Percentiles rank a stretch among this genome's conserved stretches.
Conservation (phyloP, 2,888 invertebrate genomes). For the Noctuana brunneofusca region DNA sequence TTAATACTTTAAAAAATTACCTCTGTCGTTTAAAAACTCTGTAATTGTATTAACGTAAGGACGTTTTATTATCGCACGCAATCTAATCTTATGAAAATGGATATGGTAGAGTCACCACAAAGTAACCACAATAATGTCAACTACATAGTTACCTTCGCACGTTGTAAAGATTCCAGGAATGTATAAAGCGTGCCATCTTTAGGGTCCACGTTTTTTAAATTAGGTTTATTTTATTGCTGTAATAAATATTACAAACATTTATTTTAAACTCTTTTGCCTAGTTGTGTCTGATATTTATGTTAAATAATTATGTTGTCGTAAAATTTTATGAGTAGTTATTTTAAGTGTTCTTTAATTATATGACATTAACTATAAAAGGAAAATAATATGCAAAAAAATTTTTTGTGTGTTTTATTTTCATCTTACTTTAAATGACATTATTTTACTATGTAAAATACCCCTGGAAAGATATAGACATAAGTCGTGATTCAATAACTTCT, state of each 20-base stretch:
- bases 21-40: conserved; percentile 7
- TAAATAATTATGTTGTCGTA: no score
- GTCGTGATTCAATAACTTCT: background rate
- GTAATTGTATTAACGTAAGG: background rate
- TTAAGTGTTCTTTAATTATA: no score
- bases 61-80: conserved; percentile 2
- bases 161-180: conserved; percentile 21
- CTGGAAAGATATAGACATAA: no score
- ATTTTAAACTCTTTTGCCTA: no score
- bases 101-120: conserved; percentile 23
- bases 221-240: conserved; percentile 9
- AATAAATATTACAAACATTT: background rate
- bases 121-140: conserved; percentile 22
- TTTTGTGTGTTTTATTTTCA: no score
- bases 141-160: conserved; percentile 23
- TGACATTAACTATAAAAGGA: no score
- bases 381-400: no score
- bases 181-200: conserved; percentile 1
- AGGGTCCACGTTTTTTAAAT: background rate
- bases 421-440: no score
- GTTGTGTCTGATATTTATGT: no score
- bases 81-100: conserved; percentile 28
- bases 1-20: background rate
- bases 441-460: no score
- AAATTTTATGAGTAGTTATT: no score